phyloP scores from a whole-genome alignment of 1,140 invertebrate species.

The Teleopsis dalmanni region DNA sequence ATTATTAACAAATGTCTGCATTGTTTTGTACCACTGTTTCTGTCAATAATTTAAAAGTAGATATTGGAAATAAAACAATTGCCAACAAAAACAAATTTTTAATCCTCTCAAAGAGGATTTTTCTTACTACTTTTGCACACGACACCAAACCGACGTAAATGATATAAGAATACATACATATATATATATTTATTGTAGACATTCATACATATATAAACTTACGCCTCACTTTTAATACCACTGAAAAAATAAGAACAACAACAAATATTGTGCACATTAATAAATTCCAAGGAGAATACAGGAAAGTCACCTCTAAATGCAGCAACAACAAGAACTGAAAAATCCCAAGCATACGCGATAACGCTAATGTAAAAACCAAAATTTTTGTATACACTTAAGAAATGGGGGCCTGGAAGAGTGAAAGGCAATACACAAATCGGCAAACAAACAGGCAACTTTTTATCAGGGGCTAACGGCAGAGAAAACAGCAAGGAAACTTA shows the following conservation, averaged over 20 bases:
- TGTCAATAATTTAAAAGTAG: too few species aligned
- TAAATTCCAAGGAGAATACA: conserved; percentile 33
- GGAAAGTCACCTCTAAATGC: conserved; percentile 39
- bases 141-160: conserved; percentile 24
- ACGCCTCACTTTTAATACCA: not conserved
- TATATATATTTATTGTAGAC: conserved; percentile 2
- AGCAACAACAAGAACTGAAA: not conserved
- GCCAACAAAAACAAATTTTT: conserved; percentile 25
- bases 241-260: not conserved
- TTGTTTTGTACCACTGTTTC: too few species aligned
- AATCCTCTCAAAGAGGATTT: conserved; percentile 44
- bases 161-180: not conserved
- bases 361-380: not conserved
- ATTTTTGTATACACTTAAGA: too few species aligned
- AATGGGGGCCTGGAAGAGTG: not conserved
- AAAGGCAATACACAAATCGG: not conserved
- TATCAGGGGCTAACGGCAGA: too few species aligned
- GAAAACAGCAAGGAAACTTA: too few species aligned
- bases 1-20: too few species aligned
- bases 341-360: not conserved
- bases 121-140: conserved; percentile 31
- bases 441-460: too few species aligned
- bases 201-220: conserved; percentile 1
- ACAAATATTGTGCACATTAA: not conserved
- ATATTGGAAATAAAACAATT: conserved; percentile 9